These are phyloP conservation scores for Notothenia coriiceps DNA, from an alignment of 2,113 vertebrate genomes.

Conservation along the genomic window DNA sequence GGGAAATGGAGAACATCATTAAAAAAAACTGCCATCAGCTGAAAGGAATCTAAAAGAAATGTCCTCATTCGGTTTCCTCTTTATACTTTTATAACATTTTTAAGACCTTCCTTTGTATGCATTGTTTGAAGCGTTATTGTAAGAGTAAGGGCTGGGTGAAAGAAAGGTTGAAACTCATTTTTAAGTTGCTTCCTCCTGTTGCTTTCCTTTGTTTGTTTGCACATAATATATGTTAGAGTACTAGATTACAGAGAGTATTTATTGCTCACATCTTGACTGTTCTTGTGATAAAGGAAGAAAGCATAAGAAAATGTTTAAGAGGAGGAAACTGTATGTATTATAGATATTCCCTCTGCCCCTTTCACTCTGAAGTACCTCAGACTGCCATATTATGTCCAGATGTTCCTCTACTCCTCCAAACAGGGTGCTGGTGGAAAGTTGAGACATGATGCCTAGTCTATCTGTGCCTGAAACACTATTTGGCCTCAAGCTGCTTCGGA, in stretches of 20 bases:
- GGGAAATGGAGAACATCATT: not conserved
- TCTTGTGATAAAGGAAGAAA: conserved; percentile 33
- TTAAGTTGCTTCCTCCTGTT: conserved; percentile 47
- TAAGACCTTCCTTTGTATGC: not conserved
- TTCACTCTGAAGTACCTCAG: conserved; percentile 71
- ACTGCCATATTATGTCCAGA: conserved; percentile 65
- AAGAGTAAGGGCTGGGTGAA: conserved; percentile 12
- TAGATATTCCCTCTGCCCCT: conserved; percentile 31
- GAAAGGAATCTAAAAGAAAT: conserved; percentile 28
- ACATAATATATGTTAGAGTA: conserved; percentile 55
- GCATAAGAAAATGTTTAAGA: not conserved
- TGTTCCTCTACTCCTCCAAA: conserved; percentile 47
- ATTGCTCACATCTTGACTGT: conserved; percentile 64
- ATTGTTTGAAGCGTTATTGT: not conserved
- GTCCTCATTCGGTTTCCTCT: conserved; percentile 40
- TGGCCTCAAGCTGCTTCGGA: conserved; percentile 66
- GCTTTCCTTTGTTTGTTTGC: conserved; percentile 47
- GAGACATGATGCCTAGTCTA: conserved; percentile 71
- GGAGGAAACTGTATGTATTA: conserved; percentile 27
- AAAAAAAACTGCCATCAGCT: conserved; percentile 10
- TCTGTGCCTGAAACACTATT: conserved; percentile 79
- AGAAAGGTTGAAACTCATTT: conserved; percentile 10
- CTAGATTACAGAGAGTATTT: conserved; percentile 59
- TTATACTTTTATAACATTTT: conserved; percentile 26
- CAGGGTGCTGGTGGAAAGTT: conserved; percentile 57